phyloP scores from a whole-genome alignment of 2,113 vertebrate species.

The Fulmarus glacialis region DNA sequence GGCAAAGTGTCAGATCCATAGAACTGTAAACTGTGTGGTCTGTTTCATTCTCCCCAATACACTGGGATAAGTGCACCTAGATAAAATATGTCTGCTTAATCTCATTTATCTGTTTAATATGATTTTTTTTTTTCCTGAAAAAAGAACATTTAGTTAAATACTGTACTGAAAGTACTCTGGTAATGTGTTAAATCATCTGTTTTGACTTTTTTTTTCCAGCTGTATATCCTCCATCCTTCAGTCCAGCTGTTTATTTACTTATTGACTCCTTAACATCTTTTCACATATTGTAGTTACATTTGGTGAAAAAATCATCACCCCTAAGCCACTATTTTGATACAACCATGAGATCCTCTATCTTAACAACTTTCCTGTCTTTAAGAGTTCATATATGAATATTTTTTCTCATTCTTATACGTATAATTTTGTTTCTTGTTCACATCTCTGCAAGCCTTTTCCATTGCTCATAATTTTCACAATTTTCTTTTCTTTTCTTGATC shows the following conservation, averaged over 20 bases:
- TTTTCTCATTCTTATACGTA: background rate
- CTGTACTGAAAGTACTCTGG: background rate
- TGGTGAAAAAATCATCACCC: background rate
- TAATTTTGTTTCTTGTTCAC: background rate
- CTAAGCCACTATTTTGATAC: background rate
- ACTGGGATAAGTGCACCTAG: background rate
- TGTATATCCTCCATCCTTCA: background rate
- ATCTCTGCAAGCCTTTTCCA: background rate
- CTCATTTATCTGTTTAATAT: background rate
- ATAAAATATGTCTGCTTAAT: background rate
- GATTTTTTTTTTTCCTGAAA: background rate
- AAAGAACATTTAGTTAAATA: background rate
- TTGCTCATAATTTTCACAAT: background rate
- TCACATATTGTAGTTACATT: background rate
- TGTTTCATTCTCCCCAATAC: background rate
- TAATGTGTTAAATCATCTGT: background rate
- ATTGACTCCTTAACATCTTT: background rate
- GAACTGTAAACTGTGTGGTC: background rate
- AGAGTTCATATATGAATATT: background rate
- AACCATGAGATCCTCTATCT: background rate
- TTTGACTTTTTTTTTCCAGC: background rate
- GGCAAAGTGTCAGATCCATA: background rate
- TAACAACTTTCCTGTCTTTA: background rate
- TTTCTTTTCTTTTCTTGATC: background rate
- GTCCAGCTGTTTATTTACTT: background rate